These are phyloP conservation scores for Cactoblastis cactorum DNA, from an alignment of 2,888 invertebrate genomes.

Conservation along the genomic window DNA sequence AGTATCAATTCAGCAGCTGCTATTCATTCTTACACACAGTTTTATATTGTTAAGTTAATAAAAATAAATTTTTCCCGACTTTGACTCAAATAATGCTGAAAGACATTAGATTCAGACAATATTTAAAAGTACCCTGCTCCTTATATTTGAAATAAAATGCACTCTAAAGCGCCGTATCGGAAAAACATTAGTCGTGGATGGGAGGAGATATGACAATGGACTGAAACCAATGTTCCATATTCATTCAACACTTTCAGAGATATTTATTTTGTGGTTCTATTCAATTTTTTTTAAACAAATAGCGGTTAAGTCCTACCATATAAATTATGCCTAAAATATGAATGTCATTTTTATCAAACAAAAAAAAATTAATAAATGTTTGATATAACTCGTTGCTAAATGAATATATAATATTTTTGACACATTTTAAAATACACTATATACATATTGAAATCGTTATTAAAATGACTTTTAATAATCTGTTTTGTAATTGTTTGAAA, in stretches of 20 bases:
- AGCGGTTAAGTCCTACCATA: not conserved
- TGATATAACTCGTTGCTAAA: no score
- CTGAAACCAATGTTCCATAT: constrained; percentile 12
- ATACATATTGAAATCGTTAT: no score
- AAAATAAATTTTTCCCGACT: no score
- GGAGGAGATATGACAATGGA: constrained; percentile 43
- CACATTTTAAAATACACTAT: no score
- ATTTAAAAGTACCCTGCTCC: constrained; percentile 6
- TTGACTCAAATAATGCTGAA: not conserved
- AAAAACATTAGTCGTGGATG: constrained; percentile 66
- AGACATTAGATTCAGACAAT: constrained; percentile 10
- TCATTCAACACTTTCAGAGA: not conserved
- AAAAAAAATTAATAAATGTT: not conserved
- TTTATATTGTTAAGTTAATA: no score
- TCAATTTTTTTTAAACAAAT: not conserved
- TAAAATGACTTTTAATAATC: no score
- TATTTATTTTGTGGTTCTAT: not conserved
- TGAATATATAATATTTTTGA: no score
- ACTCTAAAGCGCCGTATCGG: constrained; percentile 58
- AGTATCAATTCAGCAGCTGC: no score
- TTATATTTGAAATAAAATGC: constrained; percentile 45
- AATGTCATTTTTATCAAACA: not conserved
- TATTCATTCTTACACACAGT: no score
- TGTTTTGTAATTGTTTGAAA: no score
- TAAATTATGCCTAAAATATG: not conserved